phyloP scores from a whole-genome alignment of 2,797 vertebrate genomes.

The Linurgus olivaceus region DNA sequence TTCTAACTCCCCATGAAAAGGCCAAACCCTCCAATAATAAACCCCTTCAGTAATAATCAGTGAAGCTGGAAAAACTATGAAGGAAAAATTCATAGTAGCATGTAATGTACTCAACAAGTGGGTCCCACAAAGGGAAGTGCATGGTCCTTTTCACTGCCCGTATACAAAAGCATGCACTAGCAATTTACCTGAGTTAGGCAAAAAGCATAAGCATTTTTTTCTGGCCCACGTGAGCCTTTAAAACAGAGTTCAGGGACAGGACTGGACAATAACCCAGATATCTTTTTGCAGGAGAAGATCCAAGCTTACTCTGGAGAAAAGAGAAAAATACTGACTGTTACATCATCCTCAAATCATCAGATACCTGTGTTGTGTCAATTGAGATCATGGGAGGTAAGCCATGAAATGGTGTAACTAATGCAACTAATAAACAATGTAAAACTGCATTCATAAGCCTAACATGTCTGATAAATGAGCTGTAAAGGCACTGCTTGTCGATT shows the following conservation, averaged over 20 bases:
- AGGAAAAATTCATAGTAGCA: background rate
- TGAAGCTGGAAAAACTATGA: background rate
- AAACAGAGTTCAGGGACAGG: background rate
- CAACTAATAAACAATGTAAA: background rate
- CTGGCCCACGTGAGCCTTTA: background rate
- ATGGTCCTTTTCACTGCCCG: background rate
- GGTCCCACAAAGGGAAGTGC: background rate
- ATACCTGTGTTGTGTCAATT: background rate
- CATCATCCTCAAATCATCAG: background rate
- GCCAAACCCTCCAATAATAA: background rate
- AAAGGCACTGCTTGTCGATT: background rate
- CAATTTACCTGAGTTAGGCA: background rate
- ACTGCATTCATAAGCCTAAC: background rate
- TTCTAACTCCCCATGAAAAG: background rate
- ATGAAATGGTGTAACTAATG: background rate
- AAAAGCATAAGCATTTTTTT: background rate
- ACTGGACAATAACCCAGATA: background rate
- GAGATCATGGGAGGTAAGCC: background rate
- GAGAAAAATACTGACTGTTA: background rate
- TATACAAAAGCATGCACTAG: background rate
- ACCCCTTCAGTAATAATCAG: background rate
- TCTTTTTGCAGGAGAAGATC: background rate
- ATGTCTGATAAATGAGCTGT: slow-evolving; percentile 18
- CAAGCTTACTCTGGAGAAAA: background rate
- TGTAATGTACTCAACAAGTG: background rate